Base-by-base conservation (phyloP, 2,888 invertebrate species). In the Mycalesis mineus region DNA sequence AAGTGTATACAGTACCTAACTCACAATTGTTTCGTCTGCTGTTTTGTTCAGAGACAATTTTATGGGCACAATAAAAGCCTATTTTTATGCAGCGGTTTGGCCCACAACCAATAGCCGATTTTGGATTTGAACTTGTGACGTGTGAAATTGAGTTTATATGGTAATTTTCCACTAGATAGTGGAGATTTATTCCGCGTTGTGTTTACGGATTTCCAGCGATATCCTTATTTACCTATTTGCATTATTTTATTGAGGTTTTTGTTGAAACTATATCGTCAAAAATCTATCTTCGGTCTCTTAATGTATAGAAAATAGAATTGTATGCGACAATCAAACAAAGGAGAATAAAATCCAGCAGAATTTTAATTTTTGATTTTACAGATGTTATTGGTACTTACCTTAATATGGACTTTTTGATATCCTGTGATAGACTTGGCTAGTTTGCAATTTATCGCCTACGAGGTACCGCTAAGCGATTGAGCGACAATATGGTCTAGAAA, bases 21-120 rank as follows among this genome's bases (percentile, higher is more conserved):
- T 74, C 77, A 74, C 74, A 77, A 71, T 73, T 78, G 81, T 81
- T 75, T 78, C 72, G 75, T 69, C 61, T 69, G 65, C 72, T 75
- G 74, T 36, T 74, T 76, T 74, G 70, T 71, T 64, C 72, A 53
- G 67, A 74, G 71, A 76, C 74, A 73, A 74, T 77, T 83, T 81
- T 76, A 73, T 75, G 73, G 72, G 66, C 70, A 71, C 77, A 73
- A 72, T 76, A 75, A 78, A 78, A 69, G 70, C 69, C 68, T 58
- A 61, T 64, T 65, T 65, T 65, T 60, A 62, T 51, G 55, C 56
- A 58, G 47, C 52, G 28, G 50, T 60, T 58, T 49, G 55, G 15
- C 50, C 36, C 33, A 45, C 48, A 58, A 52, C 37, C 50, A 41
- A 55, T 48, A 56, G 48, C 47, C 28, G 55, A 56, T 55, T 60